Percentiles rank a stretch among this genome's conserved stretches.
Conservation (phyloP, 2,113 vertebrate species). For the Suricata suricatta region DNA sequence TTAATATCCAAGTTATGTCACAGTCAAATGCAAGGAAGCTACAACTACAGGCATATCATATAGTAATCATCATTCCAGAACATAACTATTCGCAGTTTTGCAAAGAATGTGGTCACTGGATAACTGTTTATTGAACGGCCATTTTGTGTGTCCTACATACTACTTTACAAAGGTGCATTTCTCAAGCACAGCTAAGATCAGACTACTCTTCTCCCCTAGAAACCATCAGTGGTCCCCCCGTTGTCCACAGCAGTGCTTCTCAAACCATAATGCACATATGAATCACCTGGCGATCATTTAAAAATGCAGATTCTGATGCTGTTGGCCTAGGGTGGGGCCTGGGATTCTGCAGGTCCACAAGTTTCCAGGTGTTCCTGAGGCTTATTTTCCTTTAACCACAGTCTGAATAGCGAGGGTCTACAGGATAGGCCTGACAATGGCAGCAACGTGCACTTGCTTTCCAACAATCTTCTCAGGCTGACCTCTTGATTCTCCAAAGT, state of each 20-base stretch:
- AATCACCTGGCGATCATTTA: not conserved
- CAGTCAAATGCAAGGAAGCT: not conserved
- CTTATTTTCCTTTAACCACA: not conserved
- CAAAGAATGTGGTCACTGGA: not conserved
- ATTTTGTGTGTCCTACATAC: not conserved
- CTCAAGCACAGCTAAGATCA: not conserved
- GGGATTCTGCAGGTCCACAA: not conserved
- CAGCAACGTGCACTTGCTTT: not conserved
- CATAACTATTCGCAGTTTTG: not conserved
- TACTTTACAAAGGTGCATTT: not conserved
- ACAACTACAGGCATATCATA: not conserved
- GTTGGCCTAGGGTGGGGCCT: not conserved
- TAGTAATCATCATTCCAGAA: constrained; percentile 41
- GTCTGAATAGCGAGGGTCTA: not conserved
- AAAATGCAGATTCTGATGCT: not conserved
- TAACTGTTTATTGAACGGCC: not conserved
- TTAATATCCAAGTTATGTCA: not conserved
- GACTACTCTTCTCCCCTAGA: not conserved
- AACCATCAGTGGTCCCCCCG: not conserved
- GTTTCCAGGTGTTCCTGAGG: not conserved
- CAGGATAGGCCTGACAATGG: fast-evolving
- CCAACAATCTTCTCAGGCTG: not conserved
- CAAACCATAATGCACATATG: not conserved
- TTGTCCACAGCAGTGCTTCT: not conserved
- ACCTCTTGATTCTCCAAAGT: not conserved